Conservation (phyloP, 2,888 invertebrate species). For the Furcula furcula region DNA sequence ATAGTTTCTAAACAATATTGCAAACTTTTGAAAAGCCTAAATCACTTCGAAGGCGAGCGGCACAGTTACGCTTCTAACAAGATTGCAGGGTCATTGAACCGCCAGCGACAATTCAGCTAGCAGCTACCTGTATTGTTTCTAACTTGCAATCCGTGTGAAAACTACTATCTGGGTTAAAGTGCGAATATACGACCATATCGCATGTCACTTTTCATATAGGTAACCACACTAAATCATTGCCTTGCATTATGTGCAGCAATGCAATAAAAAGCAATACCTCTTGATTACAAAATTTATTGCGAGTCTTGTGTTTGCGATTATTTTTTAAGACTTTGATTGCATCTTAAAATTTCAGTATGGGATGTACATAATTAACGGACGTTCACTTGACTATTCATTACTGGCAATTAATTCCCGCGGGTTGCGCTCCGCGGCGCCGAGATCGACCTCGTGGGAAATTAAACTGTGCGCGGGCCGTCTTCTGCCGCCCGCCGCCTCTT, state of each 20-base stretch:
- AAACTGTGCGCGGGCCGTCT: conserved; percentile 79
- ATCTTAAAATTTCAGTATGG: conserved; percentile 33
- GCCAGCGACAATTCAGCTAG: conserved; percentile 42
- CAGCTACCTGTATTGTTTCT: conserved; percentile 57
- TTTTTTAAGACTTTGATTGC: conserved; percentile 15
- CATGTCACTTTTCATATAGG: conserved; percentile 24
- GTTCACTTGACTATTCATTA: conserved; percentile 81
- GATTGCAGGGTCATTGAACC: conserved; percentile 54
- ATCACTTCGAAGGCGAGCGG: conserved; percentile 29
- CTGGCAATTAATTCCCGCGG: conserved; percentile 82
- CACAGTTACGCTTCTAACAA: conserved; percentile 27
- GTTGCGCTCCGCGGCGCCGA: conserved; percentile 76
- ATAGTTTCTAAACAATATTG: conserved; percentile 17
- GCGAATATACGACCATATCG: conserved; percentile 36
- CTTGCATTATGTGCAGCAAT: conserved; percentile 1
- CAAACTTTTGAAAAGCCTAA: conserved; percentile 20
- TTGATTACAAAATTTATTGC: neutral
- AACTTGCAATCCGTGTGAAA: conserved; percentile 71
- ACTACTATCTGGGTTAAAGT: conserved; percentile 53
- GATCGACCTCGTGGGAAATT: conserved; percentile 83
- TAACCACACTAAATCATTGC: conserved; percentile 21
- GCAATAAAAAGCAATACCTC: neutral
- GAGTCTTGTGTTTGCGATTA: neutral
- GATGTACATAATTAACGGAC: conserved; percentile 74
- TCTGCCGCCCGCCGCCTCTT: conserved; percentile 62